Evolutionary conservation across 2,113 vertebrate species (phyloP), one percentile per base, ranked within the genome.

Genomic region (Lucifuga dentata): DNA sequence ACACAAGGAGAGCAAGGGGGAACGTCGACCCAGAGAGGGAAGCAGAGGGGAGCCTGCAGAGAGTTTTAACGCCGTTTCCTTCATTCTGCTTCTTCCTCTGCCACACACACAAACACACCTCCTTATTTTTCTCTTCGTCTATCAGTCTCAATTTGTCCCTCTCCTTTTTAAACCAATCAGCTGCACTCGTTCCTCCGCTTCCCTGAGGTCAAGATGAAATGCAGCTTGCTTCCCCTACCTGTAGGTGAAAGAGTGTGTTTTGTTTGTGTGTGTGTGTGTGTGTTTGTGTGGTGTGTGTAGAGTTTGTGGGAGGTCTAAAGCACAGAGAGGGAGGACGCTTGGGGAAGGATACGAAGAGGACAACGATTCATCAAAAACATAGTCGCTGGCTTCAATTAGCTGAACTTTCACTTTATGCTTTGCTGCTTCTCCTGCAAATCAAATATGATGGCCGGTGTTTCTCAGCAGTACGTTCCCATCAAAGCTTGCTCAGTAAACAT

Each of bases 1-100:
- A 93, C 92, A 92, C 92, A 93, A 77, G 81, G 73, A 89, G 91
- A 77, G 63, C 29, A 66, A 68, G 70, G 72, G 75, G 80, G 60
- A 65, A 72, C 44, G 68, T 38, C 51, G 68, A 73, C 76, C 71
- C 68, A 57, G 33, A 76, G 73, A 81, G 60, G 59, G 48, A 61
- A 59, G 49, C 41, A 23, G 59, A 69, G 38, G 12, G 65, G 15
- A 80, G 79, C 63, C 76, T 62, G 16, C 33, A 17, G 44, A 76
- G 73, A 45, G 45, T 41, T 78, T 77, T 51, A 38, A 64, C 12
- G 5, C 29, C 5, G 35, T 46, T 65, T 70, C 48, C 45, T 40
- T 52, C 20, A 1, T 69, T 55, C 40, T 52, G 6, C 13, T 68
- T 32, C 5, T 0, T 45, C 45, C 44, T 67, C 49, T 59, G 46